Percentiles rank a stretch among this genome's conserved stretches.
phyloP scores from a whole-genome alignment of 2,888 invertebrate species.

The Volucella inanis region DNA sequence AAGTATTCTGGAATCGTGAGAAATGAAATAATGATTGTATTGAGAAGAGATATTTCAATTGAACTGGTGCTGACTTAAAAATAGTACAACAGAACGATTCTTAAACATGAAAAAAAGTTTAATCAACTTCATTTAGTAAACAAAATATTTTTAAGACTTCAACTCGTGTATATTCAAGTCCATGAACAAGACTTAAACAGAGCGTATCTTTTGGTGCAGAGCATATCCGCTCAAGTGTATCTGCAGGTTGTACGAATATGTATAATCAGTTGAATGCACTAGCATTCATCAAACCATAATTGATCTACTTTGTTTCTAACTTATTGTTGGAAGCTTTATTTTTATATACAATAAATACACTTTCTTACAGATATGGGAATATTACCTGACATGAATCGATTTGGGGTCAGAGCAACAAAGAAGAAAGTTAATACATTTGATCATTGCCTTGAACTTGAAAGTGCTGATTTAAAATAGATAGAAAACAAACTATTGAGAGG shows the following conservation, averaged over 20 bases:
- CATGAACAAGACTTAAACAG: neutral
- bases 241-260: neutral
- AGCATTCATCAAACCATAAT: constrained; percentile 29
- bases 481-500: neutral
- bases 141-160: no score
- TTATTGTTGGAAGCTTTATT: neutral
- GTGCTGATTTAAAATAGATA: neutral
- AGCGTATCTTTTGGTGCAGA: no score
- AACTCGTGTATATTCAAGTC: no score
- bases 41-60: no score
- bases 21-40: no score
- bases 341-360: neutral
- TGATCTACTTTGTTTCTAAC: constrained; percentile 16
- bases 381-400: constrained; percentile 35
- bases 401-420: constrained; percentile 35
- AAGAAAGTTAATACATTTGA: constrained; percentile 11
- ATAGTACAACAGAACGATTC: no score
- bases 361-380: no score
- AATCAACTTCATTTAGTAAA: no score
- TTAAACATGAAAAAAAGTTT: no score
- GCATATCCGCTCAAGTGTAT: neutral
- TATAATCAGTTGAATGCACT: constrained; percentile 19
- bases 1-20: no score
- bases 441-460: constrained; percentile 37
- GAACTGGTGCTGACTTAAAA: no score